Conservation (phyloP, 2,797 vertebrate species). For the Ctenopoma kingsleyae region DNA sequence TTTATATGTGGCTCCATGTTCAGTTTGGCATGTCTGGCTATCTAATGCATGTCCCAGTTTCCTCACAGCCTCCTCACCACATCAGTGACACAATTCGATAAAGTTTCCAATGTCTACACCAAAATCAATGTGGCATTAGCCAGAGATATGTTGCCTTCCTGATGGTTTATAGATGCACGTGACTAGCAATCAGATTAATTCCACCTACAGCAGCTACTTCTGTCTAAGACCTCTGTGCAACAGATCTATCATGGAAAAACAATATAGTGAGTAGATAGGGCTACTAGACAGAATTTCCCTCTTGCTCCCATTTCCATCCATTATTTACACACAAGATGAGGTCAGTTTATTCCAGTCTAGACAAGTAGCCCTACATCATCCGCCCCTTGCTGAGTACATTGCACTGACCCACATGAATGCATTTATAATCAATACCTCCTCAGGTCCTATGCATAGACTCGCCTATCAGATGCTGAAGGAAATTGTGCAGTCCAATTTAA, state of each 20-base stretch:
- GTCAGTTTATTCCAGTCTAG: conserved; percentile 69
- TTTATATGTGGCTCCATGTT: conserved; percentile 34
- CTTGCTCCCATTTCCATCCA: conserved; percentile 44
- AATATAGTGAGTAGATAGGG: conserved; percentile 14
- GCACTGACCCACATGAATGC: conserved; percentile 73
- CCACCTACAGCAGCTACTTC: conserved; percentile 9
- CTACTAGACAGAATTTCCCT: conserved; percentile 21
- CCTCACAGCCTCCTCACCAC: conserved; percentile 28
- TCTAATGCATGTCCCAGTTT: conserved; percentile 23
- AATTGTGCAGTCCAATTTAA: conserved; percentile 76
- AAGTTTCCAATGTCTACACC: conserved; percentile 10
- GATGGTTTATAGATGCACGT: conserved; percentile 1
- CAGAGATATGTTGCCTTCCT: conserved; percentile 3
- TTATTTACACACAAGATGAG: conserved; percentile 55
- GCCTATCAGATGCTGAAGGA: conserved; percentile 68
- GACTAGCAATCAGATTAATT: not conserved
- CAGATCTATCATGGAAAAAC: conserved; percentile 31
- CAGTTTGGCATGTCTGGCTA: conserved; percentile 21
- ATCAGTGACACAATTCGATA: conserved; percentile 37
- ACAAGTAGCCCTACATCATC: conserved; percentile 60
- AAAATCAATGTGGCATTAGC: conserved; percentile 27
- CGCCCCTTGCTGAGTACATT: conserved; percentile 53
- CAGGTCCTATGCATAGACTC: conserved; percentile 49
- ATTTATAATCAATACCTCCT: conserved; percentile 76
- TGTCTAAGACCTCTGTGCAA: not conserved